Evolutionary conservation across 2,113 vertebrate species (phyloP), one percentile per base, ranked within the genome.

Genomic region (Scortum barcoo): DNA sequence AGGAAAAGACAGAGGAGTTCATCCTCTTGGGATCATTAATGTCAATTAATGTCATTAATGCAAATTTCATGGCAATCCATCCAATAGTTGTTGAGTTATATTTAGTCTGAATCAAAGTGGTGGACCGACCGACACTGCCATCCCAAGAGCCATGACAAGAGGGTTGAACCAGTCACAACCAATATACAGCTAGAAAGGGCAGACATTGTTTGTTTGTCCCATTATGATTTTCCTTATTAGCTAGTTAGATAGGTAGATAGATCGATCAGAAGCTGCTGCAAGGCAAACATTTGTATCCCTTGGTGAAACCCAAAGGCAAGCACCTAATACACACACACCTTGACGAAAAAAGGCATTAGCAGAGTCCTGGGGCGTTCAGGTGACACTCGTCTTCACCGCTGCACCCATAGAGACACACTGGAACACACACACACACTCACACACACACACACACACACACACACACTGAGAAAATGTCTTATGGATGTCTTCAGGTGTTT

Each of bases 361-460:
- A 48, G 38, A 80, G 58, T 80, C 81, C 76, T 51, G 78, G n/a
- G 76, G 90, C 60, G 63, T 85, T 86, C 81, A 83, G 84, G 70
- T 85, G 69, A 71, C 33, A 80, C 66, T 66, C 51, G n/a, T 61
- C 58, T 50, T 63, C 56, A 24, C 17, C 24, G 24, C 40, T 8
- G 44, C 42, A 20, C 60, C 58, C 0, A 16, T 65, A n/a, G 50
- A 60, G 8, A 38, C 16, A 44, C 44, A 17, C 60, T 8, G 33
- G 33, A 36, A 8, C 24, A 11, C 16, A 17, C 4, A 72, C 48
- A 33, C 40, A 61, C 74, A 65, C 50, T 61, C 68, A 36, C 22
- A 50, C 19, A 42, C 17, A 65, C 20, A 40, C 40, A 54, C 60
- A 76, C 53, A 72, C 61, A 68, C 56, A 81, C 53, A 60, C 19